Evolutionary conservation across 2,797 vertebrate species (phyloP).

Genomic region (Prunella strophiata): DNA sequence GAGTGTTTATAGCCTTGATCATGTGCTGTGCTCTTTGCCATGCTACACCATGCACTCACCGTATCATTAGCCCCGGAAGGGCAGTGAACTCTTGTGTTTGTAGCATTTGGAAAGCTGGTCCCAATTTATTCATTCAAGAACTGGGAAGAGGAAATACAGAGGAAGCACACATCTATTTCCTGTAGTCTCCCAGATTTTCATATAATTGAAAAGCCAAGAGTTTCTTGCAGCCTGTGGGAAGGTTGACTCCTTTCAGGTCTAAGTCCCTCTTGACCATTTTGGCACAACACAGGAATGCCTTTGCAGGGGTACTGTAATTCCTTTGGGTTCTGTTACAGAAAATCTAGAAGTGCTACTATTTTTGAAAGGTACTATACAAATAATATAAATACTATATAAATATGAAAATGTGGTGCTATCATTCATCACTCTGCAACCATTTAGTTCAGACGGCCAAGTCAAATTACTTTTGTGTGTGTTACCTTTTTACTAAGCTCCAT

Average conservation of each 20-base stretch:
- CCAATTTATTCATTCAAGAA: not conserved
- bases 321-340: not conserved
- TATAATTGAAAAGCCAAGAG: not conserved
- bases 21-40: not conserved
- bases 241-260: not conserved
- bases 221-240: not conserved
- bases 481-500: not conserved
- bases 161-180: not conserved
- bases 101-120: not conserved
- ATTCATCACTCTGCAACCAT: not conserved
- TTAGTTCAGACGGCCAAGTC: not conserved
- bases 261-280: not conserved
- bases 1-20: not conserved
- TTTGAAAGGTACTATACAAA: not conserved
- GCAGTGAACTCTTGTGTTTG: not conserved
- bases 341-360: not conserved
- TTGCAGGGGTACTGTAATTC: not conserved
- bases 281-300: not conserved
- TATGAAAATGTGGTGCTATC: not conserved
- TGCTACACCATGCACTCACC: fast-evolving
- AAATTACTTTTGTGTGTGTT: not conserved
- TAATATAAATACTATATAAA: not conserved
- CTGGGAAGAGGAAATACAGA: not conserved
- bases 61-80: not conserved
- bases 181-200: not conserved